Conservation (phyloP, 2,113 vertebrate genomes). For the Apistogramma diplotaenia region DNA sequence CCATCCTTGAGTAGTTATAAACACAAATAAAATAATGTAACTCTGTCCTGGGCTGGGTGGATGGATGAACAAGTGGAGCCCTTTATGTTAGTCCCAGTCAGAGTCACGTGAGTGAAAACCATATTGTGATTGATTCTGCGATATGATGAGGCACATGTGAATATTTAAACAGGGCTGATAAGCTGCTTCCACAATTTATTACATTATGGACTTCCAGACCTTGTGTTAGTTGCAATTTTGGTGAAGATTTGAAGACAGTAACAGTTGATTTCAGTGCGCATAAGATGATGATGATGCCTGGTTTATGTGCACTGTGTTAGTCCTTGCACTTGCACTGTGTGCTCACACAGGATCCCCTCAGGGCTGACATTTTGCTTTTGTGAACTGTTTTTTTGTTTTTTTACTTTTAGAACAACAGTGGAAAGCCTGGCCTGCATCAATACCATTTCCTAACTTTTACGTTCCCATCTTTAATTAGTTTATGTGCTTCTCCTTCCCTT, state of each 20-base stretch:
- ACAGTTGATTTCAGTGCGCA: neutral
- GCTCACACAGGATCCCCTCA: neutral
- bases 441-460: neutral
- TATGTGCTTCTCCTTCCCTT: neutral
- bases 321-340: neutral
- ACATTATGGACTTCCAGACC: neutral
- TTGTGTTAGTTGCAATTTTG: neutral
- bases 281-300: neutral
- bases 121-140: neutral
- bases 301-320: neutral
- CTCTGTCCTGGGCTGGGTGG: neutral
- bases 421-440: neutral
- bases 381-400: neutral
- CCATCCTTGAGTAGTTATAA: neutral
- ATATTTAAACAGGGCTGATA: neutral
- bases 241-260: neutral
- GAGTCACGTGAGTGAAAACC: neutral
- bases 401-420: neutral
- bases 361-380: neutral
- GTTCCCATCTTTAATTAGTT: neutral
- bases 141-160: neutral
- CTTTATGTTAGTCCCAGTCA: neutral
- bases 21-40: neutral
- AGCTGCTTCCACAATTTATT: neutral
- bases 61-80: neutral